Percentiles rank a stretch among this genome's conserved stretches.
phyloP scores from a whole-genome alignment of 1,140 invertebrate genomes.

The Pachyrhynchus sulphureomaculatus region DNA sequence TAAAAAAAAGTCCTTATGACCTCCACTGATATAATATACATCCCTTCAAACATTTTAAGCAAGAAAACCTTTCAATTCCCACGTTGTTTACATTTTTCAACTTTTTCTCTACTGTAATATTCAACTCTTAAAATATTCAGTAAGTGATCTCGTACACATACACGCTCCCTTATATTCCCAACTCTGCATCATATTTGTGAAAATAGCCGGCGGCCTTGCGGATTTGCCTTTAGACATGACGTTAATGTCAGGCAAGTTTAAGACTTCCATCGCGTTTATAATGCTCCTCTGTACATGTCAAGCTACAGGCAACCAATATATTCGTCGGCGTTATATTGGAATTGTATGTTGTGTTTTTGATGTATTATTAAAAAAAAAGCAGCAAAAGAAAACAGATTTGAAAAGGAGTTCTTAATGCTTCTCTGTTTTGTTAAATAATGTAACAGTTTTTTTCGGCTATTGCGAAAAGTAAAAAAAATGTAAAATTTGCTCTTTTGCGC shows the following conservation, averaged over 20 bases:
- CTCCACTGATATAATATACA: no score
- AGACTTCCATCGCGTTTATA: conserved; percentile 17
- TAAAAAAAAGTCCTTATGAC: no score
- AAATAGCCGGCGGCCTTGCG: conserved; percentile 22
- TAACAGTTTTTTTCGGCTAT: no score
- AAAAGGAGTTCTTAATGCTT: no score
- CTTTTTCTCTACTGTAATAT: not conserved
- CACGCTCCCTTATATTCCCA: not conserved
- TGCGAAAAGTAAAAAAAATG: no score
- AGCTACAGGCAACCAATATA: conserved; percentile 20
- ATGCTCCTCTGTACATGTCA: conserved; percentile 21
- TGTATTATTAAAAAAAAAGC: no score
- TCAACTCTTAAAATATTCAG: conserved; percentile 10
- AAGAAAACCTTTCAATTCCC: no score
- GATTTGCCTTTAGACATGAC: conserved; percentile 25
- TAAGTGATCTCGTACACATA: not conserved
- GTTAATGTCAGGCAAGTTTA: conserved; percentile 22
- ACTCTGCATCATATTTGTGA: conserved; percentile 15
- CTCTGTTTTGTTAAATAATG: no score
- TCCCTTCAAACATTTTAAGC: no score
- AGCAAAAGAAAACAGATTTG: no score
- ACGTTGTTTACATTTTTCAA: no score
- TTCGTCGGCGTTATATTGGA: conserved; percentile 2
- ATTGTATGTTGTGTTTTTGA: not conserved
- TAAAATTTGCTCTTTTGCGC: no score